These are phyloP conservation scores for Sminthopsis crassicaudata DNA, from an alignment of 2,113 vertebrate species.

Conservation along the genomic window DNA sequence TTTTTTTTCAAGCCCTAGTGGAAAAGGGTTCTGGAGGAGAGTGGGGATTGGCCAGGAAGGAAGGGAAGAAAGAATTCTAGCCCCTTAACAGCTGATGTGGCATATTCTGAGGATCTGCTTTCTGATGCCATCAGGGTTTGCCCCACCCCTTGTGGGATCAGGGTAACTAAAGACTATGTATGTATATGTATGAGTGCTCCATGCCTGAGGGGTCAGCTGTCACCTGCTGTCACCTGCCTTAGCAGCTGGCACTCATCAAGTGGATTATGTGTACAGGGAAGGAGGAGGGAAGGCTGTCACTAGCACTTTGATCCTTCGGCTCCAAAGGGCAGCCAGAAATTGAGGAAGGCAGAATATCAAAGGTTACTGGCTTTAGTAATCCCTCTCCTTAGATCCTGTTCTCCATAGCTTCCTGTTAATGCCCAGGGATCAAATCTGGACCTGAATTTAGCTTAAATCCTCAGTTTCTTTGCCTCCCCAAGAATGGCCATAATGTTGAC, in stretches of 20 bases:
- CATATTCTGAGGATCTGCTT: background rate
- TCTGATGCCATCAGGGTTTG: background rate
- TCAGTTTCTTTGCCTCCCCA: background rate
- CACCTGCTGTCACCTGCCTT: constrained; percentile 1
- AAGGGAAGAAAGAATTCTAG: background rate
- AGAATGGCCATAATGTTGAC: background rate
- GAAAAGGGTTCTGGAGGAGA: background rate
- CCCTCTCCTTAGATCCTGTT: background rate
- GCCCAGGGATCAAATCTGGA: background rate
- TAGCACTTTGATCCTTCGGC: background rate
- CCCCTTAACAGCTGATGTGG: background rate
- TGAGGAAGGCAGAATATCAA: constrained; percentile 1
- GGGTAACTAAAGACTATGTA: background rate
- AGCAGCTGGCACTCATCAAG: background rate
- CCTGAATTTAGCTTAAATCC: background rate
- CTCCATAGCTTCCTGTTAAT: background rate
- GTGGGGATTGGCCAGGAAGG: background rate
- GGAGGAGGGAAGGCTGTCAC: background rate
- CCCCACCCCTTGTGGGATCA: background rate
- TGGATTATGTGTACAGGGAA: constrained; percentile 2
- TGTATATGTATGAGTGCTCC: background rate
- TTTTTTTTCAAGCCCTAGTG: background rate
- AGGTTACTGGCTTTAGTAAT: background rate
- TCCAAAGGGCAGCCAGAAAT: constrained; percentile 1
- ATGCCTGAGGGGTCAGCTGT: background rate